phyloP scores from a whole-genome alignment of 2,888 invertebrate species.

The Acanthosepion pharaonis region DNA sequence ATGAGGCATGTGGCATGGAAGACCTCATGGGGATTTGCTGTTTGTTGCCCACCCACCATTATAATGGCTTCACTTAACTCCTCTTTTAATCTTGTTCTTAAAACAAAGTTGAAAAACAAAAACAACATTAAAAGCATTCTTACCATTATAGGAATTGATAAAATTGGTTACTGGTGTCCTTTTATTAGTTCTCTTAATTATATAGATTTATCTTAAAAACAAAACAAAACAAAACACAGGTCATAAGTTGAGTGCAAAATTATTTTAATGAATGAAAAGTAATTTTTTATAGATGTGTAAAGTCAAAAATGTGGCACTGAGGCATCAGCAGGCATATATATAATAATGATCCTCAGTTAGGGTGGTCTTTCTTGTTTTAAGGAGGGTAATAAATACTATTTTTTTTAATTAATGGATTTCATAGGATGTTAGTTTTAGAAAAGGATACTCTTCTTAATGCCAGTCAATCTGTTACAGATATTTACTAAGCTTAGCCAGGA shows the following conservation, averaged over 20 bases:
- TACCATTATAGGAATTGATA: not conserved
- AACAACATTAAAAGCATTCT: slow-evolving; percentile 1
- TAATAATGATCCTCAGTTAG: not conserved
- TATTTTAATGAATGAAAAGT: not conserved
- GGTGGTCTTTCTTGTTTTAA: not conserved
- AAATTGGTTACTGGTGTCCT: not conserved
- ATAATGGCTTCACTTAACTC: not conserved
- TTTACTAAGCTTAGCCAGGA: not conserved
- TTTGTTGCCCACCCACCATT: slow-evolving; percentile 22
- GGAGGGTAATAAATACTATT: not conserved
- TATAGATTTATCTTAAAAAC: not conserved
- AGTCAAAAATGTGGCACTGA: not conserved
- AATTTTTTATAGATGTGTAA: not conserved
- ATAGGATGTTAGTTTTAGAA: not conserved
- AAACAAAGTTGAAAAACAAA: not conserved
- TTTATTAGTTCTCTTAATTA: not conserved
- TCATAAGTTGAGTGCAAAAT: not conserved
- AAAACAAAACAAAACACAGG: not conserved
- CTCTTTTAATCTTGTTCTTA: not conserved
- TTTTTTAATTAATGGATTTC: not conserved
- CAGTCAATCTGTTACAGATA: not conserved
- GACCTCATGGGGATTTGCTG: slow-evolving; percentile 22
- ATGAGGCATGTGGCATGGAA: slow-evolving; percentile 33
- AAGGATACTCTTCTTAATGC: not conserved
- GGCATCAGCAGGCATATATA: not conserved